Conservation (phyloP, 2,113 vertebrate species). For the Gasterosteus nipponicus region DNA sequence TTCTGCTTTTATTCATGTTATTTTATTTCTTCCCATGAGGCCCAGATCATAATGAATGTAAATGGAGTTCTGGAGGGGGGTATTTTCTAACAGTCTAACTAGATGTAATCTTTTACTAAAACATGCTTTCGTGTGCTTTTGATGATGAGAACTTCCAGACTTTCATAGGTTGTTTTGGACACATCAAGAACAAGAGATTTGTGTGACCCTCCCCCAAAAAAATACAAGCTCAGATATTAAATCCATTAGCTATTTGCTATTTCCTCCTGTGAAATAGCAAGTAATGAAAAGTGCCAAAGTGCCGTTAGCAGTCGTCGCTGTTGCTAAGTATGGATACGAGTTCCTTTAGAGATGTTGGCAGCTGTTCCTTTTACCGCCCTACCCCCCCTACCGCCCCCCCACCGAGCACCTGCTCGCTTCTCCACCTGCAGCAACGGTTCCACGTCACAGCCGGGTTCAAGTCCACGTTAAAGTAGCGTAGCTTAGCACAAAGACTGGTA, state of each 20-base stretch:
- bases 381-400: background rate
- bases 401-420: background rate
- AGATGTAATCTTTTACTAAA: slow-evolving; percentile 64
- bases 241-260: slow-evolving; percentile 33
- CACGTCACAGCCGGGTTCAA: too few species aligned
- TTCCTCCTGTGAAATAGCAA: slow-evolving; percentile 34
- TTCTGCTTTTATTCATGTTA: slow-evolving; percentile 37
- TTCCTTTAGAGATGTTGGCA: slow-evolving; percentile 28
- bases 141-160: slow-evolving; percentile 54
- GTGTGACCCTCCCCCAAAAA: slow-evolving; percentile 39
- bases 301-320: slow-evolving; percentile 31
- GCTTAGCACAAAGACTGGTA: slow-evolving; percentile 6
- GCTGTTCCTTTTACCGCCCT: slow-evolving; percentile 51
- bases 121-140: slow-evolving; percentile 58
- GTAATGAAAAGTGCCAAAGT: slow-evolving; percentile 65
- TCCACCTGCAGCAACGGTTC: too few species aligned
- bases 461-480: background rate
- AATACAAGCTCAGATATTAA: slow-evolving; percentile 20
- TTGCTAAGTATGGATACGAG: slow-evolving; percentile 30
- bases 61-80: slow-evolving; percentile 52
- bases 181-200: slow-evolving; percentile 29
- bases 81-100: slow-evolving; percentile 57
- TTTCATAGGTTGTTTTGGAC: slow-evolving; percentile 42
- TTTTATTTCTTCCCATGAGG: slow-evolving; percentile 24
- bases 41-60: slow-evolving; percentile 75